Conservation (phyloP, 2,888 invertebrate species). For the Drosophila neonasuta region DNA sequence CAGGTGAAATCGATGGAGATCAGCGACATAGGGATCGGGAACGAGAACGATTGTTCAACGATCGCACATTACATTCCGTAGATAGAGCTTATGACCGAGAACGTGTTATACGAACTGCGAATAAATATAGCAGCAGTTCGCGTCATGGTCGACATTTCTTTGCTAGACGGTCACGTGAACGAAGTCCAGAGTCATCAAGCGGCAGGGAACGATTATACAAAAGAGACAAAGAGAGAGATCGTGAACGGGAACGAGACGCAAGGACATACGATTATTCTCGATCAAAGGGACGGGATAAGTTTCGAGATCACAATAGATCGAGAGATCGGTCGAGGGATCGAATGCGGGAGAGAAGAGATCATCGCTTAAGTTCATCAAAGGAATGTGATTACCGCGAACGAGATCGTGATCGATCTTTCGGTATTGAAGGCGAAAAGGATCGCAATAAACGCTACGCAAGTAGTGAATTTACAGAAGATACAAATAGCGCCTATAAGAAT, state of each 20-base stretch:
- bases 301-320: slow-evolving; percentile 59
- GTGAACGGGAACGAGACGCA: slow-evolving; percentile 21
- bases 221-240: slow-evolving; percentile 40
- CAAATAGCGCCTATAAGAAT: slow-evolving; percentile 43
- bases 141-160: slow-evolving; percentile 78
- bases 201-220: slow-evolving; percentile 58
- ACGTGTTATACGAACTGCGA: slow-evolving; percentile 48
- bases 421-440: slow-evolving; percentile 56
- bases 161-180: slow-evolving; percentile 77
- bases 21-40: slow-evolving; percentile 58
- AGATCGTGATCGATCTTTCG: slow-evolving; percentile 76
- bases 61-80: slow-evolving; percentile 57
- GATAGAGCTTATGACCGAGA: slow-evolving; percentile 71
- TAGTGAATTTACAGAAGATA: slow-evolving; percentile 56
- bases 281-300: slow-evolving; percentile 66
- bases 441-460: slow-evolving; percentile 51
- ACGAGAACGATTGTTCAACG: slow-evolving; percentile 53
- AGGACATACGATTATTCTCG: slow-evolving; percentile 57
- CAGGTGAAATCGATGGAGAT: slow-evolving; percentile 51
- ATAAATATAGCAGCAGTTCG: slow-evolving; percentile 58
- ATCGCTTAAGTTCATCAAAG: slow-evolving; percentile 50
- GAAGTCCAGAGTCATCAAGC: slow-evolving; percentile 65
- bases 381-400: slow-evolving; percentile 77
- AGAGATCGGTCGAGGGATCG: slow-evolving; percentile 70
- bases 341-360: slow-evolving; percentile 79